Evolutionary conservation across 2,113 vertebrate genomes (phyloP), one percentile per base, ranked within the genome.

Genomic region (Ancistrus triradiatus): DNA sequence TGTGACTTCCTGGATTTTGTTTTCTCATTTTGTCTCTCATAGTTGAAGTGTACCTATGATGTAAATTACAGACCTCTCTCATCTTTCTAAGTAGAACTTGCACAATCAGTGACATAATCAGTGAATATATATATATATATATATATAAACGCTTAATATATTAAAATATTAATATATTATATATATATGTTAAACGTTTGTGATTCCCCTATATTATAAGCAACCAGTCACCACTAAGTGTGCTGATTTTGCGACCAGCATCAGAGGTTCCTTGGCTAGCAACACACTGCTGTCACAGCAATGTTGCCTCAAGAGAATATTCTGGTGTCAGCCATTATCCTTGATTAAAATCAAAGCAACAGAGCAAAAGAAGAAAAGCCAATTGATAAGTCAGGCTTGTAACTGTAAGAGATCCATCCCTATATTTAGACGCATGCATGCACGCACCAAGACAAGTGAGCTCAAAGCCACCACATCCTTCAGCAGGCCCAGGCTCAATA

Each of bases 331-430:
- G 56, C 17, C 6, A 44, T 28, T 22, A 69, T 63, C 66, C 61
- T 56, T 69, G 60, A 74, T 74, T 74, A 74, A 69, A 74, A 69
- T 74, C 72, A 74, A 74, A 74, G 56, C 66, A 68, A 40, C 51
- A 58, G 33, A 53, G 52, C 3, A 28, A 55, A 55, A 65, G 27
- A 53, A 68, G 60, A 62, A 58, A 52, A 58, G 64, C 43, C 63
- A 77, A 74, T 65, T 68, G 68, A 74, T 53, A 56, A 70, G 72
- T 66, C 65, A 46, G 48, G 51, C 31, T 43, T 77, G 48, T 27
- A 52, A 50, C 66, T 55, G 56, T 48, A 61, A 71, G 70, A 33
- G 57, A 67, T 77, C 59, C 48, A 47, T 55, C 35, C 61, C 66
- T 70, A 66, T 50, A 68, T 58, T 66, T 77, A 74, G 66, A 35